These are phyloP conservation scores for Brachionus rubens DNA, from an alignment of 1,140 invertebrate species.

Conservation along the genomic window DNA sequence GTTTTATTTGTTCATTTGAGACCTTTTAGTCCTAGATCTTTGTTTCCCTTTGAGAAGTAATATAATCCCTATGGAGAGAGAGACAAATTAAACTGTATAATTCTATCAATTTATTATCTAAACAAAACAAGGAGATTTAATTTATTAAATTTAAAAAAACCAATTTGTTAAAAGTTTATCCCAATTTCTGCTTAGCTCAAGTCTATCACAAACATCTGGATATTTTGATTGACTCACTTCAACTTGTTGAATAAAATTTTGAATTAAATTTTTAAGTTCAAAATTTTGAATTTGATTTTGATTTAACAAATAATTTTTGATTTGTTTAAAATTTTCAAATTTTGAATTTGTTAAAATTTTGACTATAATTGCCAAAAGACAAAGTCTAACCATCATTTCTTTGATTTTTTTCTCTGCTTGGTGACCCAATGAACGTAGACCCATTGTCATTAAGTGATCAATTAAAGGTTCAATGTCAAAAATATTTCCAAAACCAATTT, in stretches of 20 bases:
- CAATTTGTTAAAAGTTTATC: not conserved
- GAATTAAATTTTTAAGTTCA: no score
- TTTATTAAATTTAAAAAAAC: not conserved
- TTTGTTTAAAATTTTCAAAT: no score
- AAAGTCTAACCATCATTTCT: slow-evolving; percentile 4
- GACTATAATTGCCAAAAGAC: not conserved
- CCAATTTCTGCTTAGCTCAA: slow-evolving; percentile 1
- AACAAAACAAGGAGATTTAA: not conserved
- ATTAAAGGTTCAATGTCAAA: slow-evolving; percentile 5
- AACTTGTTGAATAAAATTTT: not conserved
- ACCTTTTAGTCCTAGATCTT: no score
- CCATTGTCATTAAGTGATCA: not conserved
- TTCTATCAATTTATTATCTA: no score
- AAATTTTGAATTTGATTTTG: no score
- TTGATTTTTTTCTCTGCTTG: not conserved
- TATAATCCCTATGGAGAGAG: no score
- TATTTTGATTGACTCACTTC: not conserved
- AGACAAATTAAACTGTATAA: no score
- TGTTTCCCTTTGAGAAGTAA: no score
- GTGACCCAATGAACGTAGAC: not conserved
- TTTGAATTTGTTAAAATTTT: not conserved
- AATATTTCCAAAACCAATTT: not conserved
- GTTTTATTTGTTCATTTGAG: no score
- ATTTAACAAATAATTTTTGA: no score
- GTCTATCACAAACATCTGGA: not conserved